Evolutionary conservation across 2,797 vertebrate species (phyloP).

Genomic region (Myotis daubentonii): DNA sequence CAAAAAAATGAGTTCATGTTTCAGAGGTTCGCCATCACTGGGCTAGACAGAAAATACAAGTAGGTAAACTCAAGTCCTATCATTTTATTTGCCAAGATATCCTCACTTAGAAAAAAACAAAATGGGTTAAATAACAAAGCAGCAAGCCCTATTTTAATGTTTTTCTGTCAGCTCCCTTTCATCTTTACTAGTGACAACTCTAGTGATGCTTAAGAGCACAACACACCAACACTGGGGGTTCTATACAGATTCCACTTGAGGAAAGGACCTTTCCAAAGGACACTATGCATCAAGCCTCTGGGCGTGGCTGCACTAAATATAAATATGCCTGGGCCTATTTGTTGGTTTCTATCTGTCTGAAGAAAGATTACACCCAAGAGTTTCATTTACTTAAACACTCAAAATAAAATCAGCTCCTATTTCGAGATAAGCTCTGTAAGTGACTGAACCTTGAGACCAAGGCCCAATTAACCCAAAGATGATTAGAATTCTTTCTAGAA

Average conservation of each 20-base stretch:
- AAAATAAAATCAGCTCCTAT: slow-evolving; percentile 52
- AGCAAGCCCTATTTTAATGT: background rate
- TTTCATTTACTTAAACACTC: slow-evolving; percentile 45
- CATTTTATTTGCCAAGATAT: background rate
- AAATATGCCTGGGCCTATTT: background rate
- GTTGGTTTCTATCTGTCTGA: slow-evolving; percentile 19
- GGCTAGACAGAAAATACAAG: background rate
- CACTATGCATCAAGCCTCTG: background rate
- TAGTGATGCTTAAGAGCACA: background rate
- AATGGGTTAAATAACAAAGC: background rate
- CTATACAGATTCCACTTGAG: background rate
- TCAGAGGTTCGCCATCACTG: too few species aligned
- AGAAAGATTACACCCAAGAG: slow-evolving; percentile 20
- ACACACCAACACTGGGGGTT: background rate
- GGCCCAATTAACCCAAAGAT: slow-evolving; percentile 54
- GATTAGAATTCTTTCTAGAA: slow-evolving; percentile 59
- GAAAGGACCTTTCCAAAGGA: slow-evolving; percentile 34
- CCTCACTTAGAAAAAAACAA: background rate
- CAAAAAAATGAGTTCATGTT: too few species aligned
- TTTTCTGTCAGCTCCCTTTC: background rate
- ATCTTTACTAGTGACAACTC: background rate
- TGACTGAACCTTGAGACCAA: slow-evolving; percentile 37
- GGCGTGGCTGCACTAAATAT: background rate
- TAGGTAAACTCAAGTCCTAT: background rate
- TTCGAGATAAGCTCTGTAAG: slow-evolving; percentile 38